These are phyloP conservation scores for Brachionichthys hirsutus DNA, from an alignment of 2,113 vertebrate species.

Conservation along the genomic window DNA sequence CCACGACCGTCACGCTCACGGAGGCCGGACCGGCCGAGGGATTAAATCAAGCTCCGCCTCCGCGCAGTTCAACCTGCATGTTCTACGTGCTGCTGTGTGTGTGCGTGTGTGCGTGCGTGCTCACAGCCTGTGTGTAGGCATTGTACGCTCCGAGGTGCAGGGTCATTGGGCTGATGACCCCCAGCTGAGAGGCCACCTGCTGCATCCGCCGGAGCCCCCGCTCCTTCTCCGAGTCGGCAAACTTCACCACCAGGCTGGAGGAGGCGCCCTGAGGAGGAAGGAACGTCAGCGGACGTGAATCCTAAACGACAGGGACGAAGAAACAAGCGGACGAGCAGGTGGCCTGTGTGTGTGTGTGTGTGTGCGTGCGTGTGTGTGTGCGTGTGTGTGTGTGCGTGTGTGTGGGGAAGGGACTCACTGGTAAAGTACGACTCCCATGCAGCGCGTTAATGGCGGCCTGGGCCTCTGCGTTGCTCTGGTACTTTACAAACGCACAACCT, in stretches of 20 bases:
- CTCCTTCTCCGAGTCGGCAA: slow-evolving; percentile 95
- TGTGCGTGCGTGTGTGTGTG: slow-evolving; percentile 10
- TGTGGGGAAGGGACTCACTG: slow-evolving; percentile 63
- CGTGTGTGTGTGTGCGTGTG: not conserved
- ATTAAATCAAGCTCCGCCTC: no score
- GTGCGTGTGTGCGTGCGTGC: slow-evolving; percentile 39
- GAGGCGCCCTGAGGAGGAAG: slow-evolving; percentile 83
- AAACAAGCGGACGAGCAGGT: not conserved
- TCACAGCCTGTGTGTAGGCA: slow-evolving; percentile 93
- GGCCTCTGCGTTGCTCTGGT: slow-evolving; percentile 79
- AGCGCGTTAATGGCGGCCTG: slow-evolving; percentile 79
- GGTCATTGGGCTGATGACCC: slow-evolving; percentile 94
- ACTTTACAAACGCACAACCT: slow-evolving; percentile 82
- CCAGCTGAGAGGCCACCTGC: slow-evolving; percentile 92
- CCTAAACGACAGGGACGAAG: no score
- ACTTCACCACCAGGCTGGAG: slow-evolving; percentile 96
- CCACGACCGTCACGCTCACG: not conserved
- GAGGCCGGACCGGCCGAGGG: no score
- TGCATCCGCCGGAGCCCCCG: slow-evolving; percentile 91
- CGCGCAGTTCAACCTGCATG: not conserved
- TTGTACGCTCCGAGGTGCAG: slow-evolving; percentile 94
- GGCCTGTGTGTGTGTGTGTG: slow-evolving; percentile 10
- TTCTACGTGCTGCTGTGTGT: not conserved
- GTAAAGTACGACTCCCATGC: slow-evolving; percentile 80
- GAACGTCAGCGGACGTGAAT: no score